Evolutionary conservation across 2,113 vertebrate species (phyloP), one percentile per base, ranked within the genome.

Genomic region (Chaetodon auriga): DNA sequence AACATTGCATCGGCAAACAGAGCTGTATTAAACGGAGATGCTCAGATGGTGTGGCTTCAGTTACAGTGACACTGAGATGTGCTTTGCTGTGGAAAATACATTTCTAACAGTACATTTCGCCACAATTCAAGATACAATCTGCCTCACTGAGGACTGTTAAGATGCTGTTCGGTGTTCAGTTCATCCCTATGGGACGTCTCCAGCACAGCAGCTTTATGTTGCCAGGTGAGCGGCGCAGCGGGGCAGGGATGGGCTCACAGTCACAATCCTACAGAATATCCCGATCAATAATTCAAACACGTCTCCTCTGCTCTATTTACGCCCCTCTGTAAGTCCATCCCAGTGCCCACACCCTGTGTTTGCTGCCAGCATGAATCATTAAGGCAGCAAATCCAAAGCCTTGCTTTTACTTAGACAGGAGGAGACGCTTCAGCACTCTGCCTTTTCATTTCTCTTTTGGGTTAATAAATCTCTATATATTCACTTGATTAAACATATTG

Each of bases 281-380:
- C 51, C 1, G 11, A 85, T 94, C 84, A 92, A 94, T 94, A 88
- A 94, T 94, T 93, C 55, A 93, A 75, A 87, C 77, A 55, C 7
- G 60, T 73, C 75, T 89, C 43, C 74, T 82, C 54, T 76, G 84
- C 85, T 91, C 86, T 80, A 66, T 87, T 88, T 85, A 61, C 43
- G 35, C n/a, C n/a, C 68, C 21, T 80, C 57, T 78, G 61, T 61
- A 75, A 60, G 54, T 68, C 73, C 58, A 72, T 49, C 77, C 38
- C 35, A 30, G 70, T 38, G 71, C 61, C 62, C 64, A 72, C 76
- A 58, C 69, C 30, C 78, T 57, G 8, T 81, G 85, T 88, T 81
- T 78, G 78, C 75, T 78, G 77, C 73, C 51, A 21, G 61, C 75
- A 75, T 88, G 7, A 86, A 85, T 89, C 89, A 89, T 88, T 84